These are phyloP conservation scores for Furnarius figulus DNA, from an alignment of 2,113 vertebrate genomes.

Conservation along the genomic window DNA sequence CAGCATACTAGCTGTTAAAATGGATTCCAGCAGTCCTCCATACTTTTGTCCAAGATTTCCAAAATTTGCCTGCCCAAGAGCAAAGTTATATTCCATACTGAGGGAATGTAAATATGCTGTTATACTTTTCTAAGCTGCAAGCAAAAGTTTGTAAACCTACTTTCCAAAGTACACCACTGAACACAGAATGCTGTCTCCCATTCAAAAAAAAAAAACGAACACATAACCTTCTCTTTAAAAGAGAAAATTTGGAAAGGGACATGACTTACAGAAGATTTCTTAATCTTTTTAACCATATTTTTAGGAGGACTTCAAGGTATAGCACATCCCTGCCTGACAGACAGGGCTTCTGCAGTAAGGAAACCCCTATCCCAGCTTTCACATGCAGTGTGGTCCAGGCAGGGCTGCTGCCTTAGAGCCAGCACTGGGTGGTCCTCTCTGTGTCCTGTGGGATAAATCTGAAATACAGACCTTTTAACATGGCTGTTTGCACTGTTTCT, in stretches of 20 bases:
- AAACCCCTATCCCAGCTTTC: not conserved
- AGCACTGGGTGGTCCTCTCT: fast-evolving
- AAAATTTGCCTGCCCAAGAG: not conserved
- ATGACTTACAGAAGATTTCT: not conserved
- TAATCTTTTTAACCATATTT: not conserved
- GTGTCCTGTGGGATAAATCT: fast-evolving
- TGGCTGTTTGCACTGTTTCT: fast-evolving
- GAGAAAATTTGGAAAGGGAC: not conserved
- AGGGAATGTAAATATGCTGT: not conserved
- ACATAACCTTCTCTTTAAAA: not conserved
- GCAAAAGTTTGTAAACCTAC: conserved; percentile 9
- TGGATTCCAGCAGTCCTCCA: not conserved
- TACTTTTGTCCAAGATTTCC: not conserved
- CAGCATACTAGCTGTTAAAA: not conserved
- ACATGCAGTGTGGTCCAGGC: fast-evolving
- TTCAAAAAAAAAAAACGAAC: not conserved
- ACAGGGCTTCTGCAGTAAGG: not conserved
- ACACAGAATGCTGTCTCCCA: not conserved
- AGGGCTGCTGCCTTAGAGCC: not conserved
- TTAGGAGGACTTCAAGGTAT: not conserved
- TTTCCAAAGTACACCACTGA: not conserved
- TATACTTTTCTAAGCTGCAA: not conserved
- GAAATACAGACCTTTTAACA: not conserved
- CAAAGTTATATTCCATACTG: not conserved
- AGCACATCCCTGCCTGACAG: not conserved